Conservation (phyloP, 2,797 vertebrate genomes). For the Gymnodraco acuticeps region DNA sequence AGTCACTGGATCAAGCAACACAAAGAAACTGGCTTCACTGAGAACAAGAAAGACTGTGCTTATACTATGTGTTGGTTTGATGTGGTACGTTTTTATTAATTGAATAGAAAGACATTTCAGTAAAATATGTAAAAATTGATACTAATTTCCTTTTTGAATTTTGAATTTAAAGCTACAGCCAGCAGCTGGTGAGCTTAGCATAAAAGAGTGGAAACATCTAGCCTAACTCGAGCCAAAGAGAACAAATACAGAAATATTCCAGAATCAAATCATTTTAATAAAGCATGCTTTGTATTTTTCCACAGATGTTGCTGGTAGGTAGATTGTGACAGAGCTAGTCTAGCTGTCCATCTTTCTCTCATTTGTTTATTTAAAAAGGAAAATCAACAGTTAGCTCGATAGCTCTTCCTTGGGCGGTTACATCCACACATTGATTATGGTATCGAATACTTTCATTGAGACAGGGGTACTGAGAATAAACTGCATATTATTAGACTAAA, state of each 20-base stretch:
- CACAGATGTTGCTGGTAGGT: neutral
- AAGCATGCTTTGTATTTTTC: too few relatives aligned
- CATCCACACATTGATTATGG: too few relatives aligned
- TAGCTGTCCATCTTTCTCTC: neutral
- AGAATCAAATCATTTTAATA: too few relatives aligned
- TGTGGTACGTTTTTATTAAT: neutral
- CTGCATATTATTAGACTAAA: too few relatives aligned
- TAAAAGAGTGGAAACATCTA: neutral
- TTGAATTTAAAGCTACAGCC: neutral
- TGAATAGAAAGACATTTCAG: neutral
- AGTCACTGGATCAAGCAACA: neutral
- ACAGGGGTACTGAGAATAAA: too few relatives aligned
- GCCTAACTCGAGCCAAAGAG: neutral
- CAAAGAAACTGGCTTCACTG: conserved; percentile 16
- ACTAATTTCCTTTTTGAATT: neutral
- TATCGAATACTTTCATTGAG: too few relatives aligned
- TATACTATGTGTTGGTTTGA: neutral
- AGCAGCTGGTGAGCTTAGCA: neutral
- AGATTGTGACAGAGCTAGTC: neutral
- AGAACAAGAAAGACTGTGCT: neutral
- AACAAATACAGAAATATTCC: too few relatives aligned
- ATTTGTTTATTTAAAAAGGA: too few relatives aligned
- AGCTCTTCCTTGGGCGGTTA: too few relatives aligned
- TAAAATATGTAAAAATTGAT: neutral
- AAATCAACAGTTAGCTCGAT: too few relatives aligned